Conservation (phyloP, 2,888 invertebrate genomes). For the Mythimna impura region DNA sequence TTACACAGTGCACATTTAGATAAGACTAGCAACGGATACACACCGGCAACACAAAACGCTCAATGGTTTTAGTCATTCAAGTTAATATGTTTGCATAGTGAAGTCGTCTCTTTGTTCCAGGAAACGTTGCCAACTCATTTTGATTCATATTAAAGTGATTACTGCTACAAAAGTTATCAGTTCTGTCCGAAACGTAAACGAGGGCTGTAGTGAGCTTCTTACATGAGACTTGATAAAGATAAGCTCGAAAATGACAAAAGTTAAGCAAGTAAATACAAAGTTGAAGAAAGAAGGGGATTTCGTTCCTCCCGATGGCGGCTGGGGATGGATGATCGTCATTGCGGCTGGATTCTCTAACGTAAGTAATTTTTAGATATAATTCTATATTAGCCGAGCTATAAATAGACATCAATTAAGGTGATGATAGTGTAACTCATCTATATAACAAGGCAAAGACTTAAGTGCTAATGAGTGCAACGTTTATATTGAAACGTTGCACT, state of each 20-base stretch:
- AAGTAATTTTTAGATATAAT: constrained; percentile 76
- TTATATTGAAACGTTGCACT: constrained; percentile 27
- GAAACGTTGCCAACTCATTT: constrained; percentile 53
- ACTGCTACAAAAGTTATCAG: constrained; percentile 71
- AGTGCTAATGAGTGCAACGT: too few relatives aligned
- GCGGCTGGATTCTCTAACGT: constrained; percentile 94
- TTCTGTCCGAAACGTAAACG: constrained; percentile 66
- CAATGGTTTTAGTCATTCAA: constrained; percentile 52
- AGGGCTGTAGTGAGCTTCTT: constrained; percentile 56
- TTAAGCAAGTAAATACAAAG: constrained; percentile 72
- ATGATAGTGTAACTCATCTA: constrained; percentile 7
- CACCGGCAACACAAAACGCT: constrained; percentile 37
- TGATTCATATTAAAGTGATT: constrained; percentile 48
- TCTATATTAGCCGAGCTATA: not conserved
- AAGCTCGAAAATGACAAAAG: constrained; percentile 74
- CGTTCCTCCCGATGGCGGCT: constrained; percentile 94
- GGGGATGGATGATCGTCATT: constrained; percentile 94
- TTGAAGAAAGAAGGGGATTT: constrained; percentile 90
- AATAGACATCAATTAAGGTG: constrained; percentile 36
- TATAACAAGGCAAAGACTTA: constrained; percentile 14
- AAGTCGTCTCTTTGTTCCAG: constrained; percentile 62
- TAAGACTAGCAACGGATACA: constrained; percentile 46
- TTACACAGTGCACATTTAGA: constrained; percentile 48
- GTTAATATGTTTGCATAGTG: constrained; percentile 57
- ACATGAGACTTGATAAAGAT: constrained; percentile 30